These are phyloP conservation scores for Cotesia glomerata DNA, from an alignment of 1,140 invertebrate species.

Conservation along the genomic window DNA sequence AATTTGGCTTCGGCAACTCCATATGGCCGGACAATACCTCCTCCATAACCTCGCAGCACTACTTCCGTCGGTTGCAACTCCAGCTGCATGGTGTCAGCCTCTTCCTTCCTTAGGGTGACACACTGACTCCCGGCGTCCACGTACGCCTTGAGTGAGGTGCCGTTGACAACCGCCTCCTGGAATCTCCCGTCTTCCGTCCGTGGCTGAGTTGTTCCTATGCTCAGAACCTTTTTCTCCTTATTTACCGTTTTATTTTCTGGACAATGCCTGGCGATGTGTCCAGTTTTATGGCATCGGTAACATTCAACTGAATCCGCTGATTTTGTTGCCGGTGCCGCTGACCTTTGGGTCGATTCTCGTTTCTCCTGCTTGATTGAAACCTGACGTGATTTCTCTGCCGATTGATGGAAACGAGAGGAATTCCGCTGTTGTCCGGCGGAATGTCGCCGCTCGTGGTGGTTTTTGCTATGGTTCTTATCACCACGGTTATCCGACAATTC, in stretches of 20 bases:
- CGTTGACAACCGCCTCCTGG: constrained; percentile 23
- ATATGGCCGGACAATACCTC: constrained; percentile 6
- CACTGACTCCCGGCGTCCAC: constrained; percentile 26
- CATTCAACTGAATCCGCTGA: background rate
- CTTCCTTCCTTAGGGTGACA: constrained; percentile 20
- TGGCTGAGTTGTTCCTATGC: constrained; percentile 4
- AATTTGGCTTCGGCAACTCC: constrained; percentile 20
- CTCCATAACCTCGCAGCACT: constrained; percentile 28
- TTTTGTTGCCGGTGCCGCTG: background rate
- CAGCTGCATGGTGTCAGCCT: constrained; percentile 22
- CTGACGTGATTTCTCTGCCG: too few species aligned
- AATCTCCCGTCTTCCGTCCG: background rate
- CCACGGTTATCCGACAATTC: background rate
- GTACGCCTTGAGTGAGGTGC: constrained; percentile 14
- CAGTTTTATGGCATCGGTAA: constrained; percentile 10
- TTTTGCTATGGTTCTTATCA: background rate
- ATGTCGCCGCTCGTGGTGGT: constrained; percentile 6
- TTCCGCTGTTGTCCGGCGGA: constrained; percentile 4
- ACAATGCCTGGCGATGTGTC: constrained; percentile 18
- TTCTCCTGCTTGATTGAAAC: too few species aligned
- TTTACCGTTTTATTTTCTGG: constrained; percentile 3
- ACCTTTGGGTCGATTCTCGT: too few species aligned
- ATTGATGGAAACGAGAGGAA: too few species aligned
- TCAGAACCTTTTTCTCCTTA: constrained; percentile 17
- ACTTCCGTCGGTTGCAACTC: constrained; percentile 17